Base-by-base conservation (phyloP, 2,888 invertebrate genomes). In the Zygothrica quintamaculata region DNA sequence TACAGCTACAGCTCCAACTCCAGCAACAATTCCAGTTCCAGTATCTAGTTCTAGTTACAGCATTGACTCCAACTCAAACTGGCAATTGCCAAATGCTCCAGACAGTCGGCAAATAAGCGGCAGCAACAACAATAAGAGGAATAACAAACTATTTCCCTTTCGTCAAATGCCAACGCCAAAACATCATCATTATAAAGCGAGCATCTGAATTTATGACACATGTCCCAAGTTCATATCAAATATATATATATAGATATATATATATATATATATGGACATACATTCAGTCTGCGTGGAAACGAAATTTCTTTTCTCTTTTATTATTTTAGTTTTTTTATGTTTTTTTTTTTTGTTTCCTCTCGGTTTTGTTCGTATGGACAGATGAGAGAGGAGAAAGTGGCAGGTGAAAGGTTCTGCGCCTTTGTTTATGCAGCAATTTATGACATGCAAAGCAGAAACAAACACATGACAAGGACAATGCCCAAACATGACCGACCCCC, bases 401-500 rank as follows among this genome's bases (percentile, higher is more conserved):
- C 16, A 34, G 43, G 65, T 46, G 29, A 29, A 51, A 13, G 55
- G 46, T 46, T 16, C 60, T 79, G 77, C 77, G 69, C 84, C 77
- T 76, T 79, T 79, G 73, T 79, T 84, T 79, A 76, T 84, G 77
- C 73, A 79, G 74, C 84, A 79, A 79, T 79, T 79, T 79, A 76
- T 84, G 79, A 59, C 84, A 84, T 84, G 80, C 82, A 79, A 79
- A 79, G 62, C 78, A 65, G 68, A 56, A 60, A 62, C 78, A 77
- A 77, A 77, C 82, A 77, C 44, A 70, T 61, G 69, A 68, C 64
- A 74, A 69, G 74, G 74, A 77, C 74, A 68, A 58, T 64, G 55
- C 33, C 51, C 72, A 75, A 75, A 71, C 60, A 65, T 53, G 67
- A 40, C 9, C 61, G 59, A 57, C 56, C 72, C 46, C 48, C 56